A percentile compares a stretch with the other conserved stretches of the same genome.
These are phyloP conservation scores for Miltochrista miniata DNA, from an alignment of 2,888 invertebrate genomes.

Conservation along the genomic window DNA sequence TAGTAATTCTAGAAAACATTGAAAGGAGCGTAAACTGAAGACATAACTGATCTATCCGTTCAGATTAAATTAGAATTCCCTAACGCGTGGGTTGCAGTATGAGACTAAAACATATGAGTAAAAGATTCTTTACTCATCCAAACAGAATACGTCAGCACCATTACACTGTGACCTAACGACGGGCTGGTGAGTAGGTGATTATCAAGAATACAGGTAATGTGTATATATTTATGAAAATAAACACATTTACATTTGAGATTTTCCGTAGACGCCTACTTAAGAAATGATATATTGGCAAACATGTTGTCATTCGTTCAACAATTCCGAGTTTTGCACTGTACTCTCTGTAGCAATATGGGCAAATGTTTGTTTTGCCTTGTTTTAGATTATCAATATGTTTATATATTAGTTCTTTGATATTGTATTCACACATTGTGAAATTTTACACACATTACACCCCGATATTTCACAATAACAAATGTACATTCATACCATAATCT, in stretches of 20 bases:
- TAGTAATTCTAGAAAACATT: constrained; percentile 23
- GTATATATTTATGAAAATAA: constrained; percentile 21
- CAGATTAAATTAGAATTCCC: constrained; percentile 24
- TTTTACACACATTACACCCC: neutral
- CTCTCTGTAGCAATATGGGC: constrained; percentile 48
- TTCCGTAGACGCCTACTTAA: constrained; percentile 12
- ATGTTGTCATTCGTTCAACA: constrained; percentile 25
- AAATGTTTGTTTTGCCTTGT: constrained; percentile 49
- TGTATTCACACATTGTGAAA: constrained; percentile 19
- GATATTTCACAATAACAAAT: too few species aligned
- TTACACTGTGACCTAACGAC: neutral
- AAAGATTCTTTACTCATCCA: too few species aligned
- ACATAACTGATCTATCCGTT: constrained; percentile 25
- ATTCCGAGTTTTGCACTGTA: constrained; percentile 22
- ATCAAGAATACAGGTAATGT: constrained; percentile 9
- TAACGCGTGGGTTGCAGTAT: constrained; percentile 21
- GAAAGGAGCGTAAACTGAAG: constrained; percentile 17
- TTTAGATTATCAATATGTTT: constrained; percentile 39
- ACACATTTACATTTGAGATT: constrained; percentile 19
- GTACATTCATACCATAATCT: too few species aligned
- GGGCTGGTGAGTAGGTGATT: constrained; percentile 5
- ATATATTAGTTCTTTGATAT: constrained; percentile 43
- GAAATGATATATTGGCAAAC: constrained; percentile 30
- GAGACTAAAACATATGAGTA: neutral
- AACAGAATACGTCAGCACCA: neutral